A percentile compares a stretch with the other conserved stretches of the same genome.
Evolutionary conservation across 92 coral and sea anemone genomes (phyloP).

Genomic region (Epizoanthus fatuus): DNA sequence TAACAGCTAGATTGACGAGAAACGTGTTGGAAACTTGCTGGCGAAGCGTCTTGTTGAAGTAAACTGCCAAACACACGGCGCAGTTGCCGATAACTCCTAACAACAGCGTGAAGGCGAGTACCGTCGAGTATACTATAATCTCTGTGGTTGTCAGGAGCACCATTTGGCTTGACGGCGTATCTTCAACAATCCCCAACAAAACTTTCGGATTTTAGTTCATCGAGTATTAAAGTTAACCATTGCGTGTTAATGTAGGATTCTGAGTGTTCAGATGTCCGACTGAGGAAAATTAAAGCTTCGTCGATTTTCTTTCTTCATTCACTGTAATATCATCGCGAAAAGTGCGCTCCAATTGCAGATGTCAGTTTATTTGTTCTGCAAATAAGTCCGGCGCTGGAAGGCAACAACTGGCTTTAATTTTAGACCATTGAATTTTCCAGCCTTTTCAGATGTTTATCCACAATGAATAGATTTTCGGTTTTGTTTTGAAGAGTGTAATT

Average conservation of each 20-base stretch:
- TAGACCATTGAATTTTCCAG: too few species aligned
- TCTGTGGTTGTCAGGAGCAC: slow-evolving; percentile 47
- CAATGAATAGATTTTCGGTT: too few species aligned
- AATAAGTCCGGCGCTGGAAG: too few species aligned
- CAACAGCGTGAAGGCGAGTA: slow-evolving; percentile 48
- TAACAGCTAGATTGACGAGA: slow-evolving; percentile 66
- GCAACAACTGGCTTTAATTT: too few species aligned
- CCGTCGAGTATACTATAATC: slow-evolving; percentile 14
- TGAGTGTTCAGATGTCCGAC: not conserved
- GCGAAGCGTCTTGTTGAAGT: slow-evolving; percentile 61
- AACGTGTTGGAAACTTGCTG: slow-evolving; percentile 70
- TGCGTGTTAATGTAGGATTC: not conserved
- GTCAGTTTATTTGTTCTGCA: not conserved
- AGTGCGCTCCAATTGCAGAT: not conserved
- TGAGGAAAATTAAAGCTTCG: not conserved
- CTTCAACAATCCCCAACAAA: not conserved
- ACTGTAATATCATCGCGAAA: not conserved
- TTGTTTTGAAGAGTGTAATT: not conserved
- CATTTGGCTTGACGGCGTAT: not conserved
- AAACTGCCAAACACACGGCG: slow-evolving; percentile 72
- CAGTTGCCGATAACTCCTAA: slow-evolving; percentile 66
- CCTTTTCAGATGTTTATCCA: too few species aligned
- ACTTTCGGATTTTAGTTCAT: not conserved
- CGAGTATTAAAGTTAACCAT: not conserved
- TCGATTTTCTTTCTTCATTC: not conserved